phyloP scores from a whole-genome alignment of 2,888 invertebrate genomes.

The Eupeodes latifasciatus region DNA sequence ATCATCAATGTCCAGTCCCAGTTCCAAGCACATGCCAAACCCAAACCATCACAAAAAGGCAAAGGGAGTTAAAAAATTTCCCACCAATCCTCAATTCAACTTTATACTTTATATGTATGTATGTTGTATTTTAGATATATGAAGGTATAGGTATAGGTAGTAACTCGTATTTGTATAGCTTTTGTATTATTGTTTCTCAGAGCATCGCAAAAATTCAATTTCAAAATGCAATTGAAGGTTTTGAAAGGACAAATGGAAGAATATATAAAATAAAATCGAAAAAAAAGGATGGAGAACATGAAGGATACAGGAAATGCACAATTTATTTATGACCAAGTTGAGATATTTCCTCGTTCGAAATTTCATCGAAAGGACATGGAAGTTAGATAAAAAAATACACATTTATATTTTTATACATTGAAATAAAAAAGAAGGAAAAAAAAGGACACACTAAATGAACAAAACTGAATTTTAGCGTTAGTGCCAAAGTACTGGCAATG shows the following conservation, averaged over 20 bases:
- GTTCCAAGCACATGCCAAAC: neutral
- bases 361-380: conserved; percentile 49
- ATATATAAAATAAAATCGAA: neutral
- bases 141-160: too few relatives aligned
- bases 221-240: conserved; percentile 64
- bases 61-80: neutral
- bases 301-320: conserved; percentile 74
- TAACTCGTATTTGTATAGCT: neutral
- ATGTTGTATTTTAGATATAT: neutral
- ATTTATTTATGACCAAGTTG: conserved; percentile 75
- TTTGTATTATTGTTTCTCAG: conserved; percentile 51
- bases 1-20: conserved; percentile 8
- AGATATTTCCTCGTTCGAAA: conserved; percentile 63
- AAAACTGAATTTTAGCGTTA: conserved; percentile 50
- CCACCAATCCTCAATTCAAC: conserved; percentile 1
- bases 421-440: neutral
- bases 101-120: neutral
- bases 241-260: conserved; percentile 41
- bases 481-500: conserved; percentile 51
- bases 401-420: neutral
- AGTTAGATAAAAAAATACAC: neutral
- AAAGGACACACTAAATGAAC: conserved; percentile 7
- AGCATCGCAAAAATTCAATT: conserved; percentile 62
- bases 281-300: conserved; percentile 7
- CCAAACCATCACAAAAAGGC: neutral